These are phyloP conservation scores for Nothobranchius furzeri DNA, from an alignment of 2,113 vertebrate species.

Conservation along the genomic window DNA sequence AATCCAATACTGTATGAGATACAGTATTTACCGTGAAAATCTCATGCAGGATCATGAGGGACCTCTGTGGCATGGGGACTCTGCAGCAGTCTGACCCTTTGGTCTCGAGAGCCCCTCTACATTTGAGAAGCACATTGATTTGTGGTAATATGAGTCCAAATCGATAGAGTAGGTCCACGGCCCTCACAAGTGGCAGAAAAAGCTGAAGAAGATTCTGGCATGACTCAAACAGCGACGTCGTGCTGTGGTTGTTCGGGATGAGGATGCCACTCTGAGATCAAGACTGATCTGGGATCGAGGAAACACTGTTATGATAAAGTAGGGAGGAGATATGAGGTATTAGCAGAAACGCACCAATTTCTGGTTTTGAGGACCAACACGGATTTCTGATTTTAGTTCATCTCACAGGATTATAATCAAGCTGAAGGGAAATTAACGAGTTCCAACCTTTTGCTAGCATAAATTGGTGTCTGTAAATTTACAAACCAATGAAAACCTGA, in stretches of 20 bases:
- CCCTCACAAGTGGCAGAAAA: constrained; percentile 30
- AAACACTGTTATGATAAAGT: no score
- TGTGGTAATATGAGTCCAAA: constrained; percentile 50
- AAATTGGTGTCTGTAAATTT: no score
- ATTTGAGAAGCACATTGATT: constrained; percentile 54
- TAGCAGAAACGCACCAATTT: no score
- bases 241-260: not conserved
- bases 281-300: not conserved
- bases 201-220: constrained; percentile 27
- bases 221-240: constrained; percentile 38
- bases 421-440: no score
- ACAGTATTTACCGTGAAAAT: constrained; percentile 40
- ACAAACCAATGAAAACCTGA: no score
- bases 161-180: constrained; percentile 46
- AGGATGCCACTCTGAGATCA: not conserved
- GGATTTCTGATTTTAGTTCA: no score
- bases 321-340: no score
- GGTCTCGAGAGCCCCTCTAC: constrained; percentile 15
- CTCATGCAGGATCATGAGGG: constrained; percentile 22
- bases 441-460: no score
- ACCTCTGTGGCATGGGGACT: constrained; percentile 31
- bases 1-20: constrained; percentile 31
- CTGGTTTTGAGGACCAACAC: no score
- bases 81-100: constrained; percentile 35
- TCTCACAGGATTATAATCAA: no score